A percentile compares a stretch with the other conserved stretches of the same genome.
These are phyloP conservation scores for Microtus ochrogaster DNA, from an alignment of 2,113 vertebrate genomes.

Conservation along the genomic window DNA sequence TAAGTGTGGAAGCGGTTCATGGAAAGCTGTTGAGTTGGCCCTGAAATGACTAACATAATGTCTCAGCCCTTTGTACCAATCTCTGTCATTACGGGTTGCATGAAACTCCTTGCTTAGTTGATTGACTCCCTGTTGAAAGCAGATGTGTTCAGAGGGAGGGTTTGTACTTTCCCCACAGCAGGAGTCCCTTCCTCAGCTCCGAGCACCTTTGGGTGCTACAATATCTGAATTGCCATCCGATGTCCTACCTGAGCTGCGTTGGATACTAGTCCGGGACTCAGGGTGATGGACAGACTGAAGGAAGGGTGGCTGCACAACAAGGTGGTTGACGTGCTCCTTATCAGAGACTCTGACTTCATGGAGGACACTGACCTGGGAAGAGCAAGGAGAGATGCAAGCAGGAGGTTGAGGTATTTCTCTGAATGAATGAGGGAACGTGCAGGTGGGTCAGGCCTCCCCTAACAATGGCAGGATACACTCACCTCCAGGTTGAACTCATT, in stretches of 20 bases:
- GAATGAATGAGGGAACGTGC: neutral
- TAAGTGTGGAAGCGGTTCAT: rapidly evolving
- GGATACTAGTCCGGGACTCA: constrained; percentile 84
- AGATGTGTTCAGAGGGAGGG: neutral
- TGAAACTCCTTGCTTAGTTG: neutral
- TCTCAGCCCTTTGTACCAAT: neutral
- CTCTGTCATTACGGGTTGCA: neutral
- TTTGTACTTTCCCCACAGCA: neutral
- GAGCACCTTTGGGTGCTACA: neutral
- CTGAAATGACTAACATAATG: neutral
- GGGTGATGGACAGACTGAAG: constrained; percentile 92
- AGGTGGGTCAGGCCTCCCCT: neutral
- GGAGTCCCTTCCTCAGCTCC: neutral
- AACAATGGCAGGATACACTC: constrained; percentile 60
- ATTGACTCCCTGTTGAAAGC: neutral
- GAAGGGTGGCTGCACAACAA: constrained; percentile 92
- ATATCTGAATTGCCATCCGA: neutral
- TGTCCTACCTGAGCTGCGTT: constrained; percentile 88
- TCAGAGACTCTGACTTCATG: constrained; percentile 90
- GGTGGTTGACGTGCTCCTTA: constrained; percentile 90
- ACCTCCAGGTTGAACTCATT: constrained; percentile 97
- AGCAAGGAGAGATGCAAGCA: constrained; percentile 18
- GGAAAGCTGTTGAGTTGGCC: neutral
- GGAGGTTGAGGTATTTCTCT: neutral
- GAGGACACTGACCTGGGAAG: constrained; percentile 91